Percentiles rank a stretch among this genome's conserved stretches.
phyloP scores from a whole-genome alignment of 2,888 invertebrate genomes.

The Eustalomyia histrio region DNA sequence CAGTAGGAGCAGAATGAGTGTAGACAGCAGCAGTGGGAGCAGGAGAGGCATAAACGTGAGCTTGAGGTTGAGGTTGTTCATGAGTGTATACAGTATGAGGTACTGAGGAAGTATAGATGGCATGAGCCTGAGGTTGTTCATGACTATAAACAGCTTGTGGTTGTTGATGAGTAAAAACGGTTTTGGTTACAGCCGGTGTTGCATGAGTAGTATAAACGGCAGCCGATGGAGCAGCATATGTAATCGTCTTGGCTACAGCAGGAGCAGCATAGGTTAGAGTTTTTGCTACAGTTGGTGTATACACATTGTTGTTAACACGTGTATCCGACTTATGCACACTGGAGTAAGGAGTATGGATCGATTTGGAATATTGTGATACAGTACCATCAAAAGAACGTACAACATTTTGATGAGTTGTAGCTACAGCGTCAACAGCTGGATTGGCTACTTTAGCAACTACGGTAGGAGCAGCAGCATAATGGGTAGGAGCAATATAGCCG shows the following conservation, averaged over 20 bases:
- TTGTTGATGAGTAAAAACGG: constrained; percentile 48
- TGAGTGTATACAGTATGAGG: constrained; percentile 70
- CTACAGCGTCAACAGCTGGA: constrained; percentile 78
- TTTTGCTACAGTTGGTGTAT: constrained; percentile 69
- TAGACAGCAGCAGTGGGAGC: constrained; percentile 69
- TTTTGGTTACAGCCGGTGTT: constrained; percentile 66
- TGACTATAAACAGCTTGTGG: constrained; percentile 58
- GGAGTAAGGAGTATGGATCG: constrained; percentile 83
- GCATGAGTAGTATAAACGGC: constrained; percentile 66
- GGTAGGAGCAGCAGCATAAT: constrained; percentile 71
- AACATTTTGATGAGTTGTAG: constrained; percentile 82
- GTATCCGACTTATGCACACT: constrained; percentile 82
- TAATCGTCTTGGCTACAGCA: constrained; percentile 62
- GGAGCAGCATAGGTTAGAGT: constrained; percentile 70
- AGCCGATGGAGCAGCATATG: constrained; percentile 66
- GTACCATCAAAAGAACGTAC: constrained; percentile 81
- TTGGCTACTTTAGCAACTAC: constrained; percentile 67
- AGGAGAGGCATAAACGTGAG: constrained; percentile 55
- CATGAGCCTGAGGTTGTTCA: constrained; percentile 32
- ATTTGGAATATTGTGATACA: constrained; percentile 82
- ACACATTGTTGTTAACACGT: constrained; percentile 82
- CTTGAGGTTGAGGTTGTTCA: constrained; percentile 67
- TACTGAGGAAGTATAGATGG: constrained; percentile 66
- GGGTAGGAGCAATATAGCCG: constrained; percentile 80
- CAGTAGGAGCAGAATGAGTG: constrained; percentile 71